Evolutionary conservation across 2,888 invertebrate species (phyloP).

Genomic region (Drosophila nr. medialis): DNA sequence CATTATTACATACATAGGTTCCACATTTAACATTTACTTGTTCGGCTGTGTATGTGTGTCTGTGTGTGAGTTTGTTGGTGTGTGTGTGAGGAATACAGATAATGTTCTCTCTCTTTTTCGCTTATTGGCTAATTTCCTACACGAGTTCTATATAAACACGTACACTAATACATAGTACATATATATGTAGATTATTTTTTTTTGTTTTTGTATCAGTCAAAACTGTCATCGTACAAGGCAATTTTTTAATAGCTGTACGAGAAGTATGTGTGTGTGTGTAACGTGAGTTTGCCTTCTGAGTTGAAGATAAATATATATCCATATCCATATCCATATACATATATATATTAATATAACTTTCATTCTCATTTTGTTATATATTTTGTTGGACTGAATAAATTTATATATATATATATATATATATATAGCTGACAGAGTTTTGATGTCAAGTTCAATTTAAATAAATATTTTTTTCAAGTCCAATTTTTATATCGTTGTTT

Average conservation of each 20-base stretch:
- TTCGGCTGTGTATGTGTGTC: not conserved
- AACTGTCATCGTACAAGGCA: slow-evolving; percentile 50
- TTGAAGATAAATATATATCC: slow-evolving; percentile 5
- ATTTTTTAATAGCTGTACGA: slow-evolving; percentile 24
- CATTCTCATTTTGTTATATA: too few relatives aligned
- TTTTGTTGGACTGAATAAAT: too few relatives aligned
- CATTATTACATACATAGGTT: slow-evolving; percentile 41
- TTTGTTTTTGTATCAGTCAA: slow-evolving; percentile 62
- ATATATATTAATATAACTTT: not conserved
- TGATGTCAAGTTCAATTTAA: not conserved
- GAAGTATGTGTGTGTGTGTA: slow-evolving; percentile 35
- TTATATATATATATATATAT: not conserved
- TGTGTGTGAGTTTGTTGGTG: not conserved
- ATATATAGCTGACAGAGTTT: not conserved
- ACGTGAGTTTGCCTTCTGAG: slow-evolving; percentile 20
- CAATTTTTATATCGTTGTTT: not conserved
- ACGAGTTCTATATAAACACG: slow-evolving; percentile 45
- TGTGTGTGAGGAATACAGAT: not conserved
- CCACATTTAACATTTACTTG: slow-evolving; percentile 22
- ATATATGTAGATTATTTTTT: slow-evolving; percentile 5
- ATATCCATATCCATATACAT: not conserved
- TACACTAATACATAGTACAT: slow-evolving; percentile 35
- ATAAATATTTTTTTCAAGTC: not conserved
- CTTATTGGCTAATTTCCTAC: slow-evolving; percentile 57
- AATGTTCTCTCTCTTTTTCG: slow-evolving; percentile 29